Evolutionary conservation across 2,797 vertebrate species (phyloP), one percentile per base, ranked within the genome.

Genomic region (Lacerta agilis): DNA sequence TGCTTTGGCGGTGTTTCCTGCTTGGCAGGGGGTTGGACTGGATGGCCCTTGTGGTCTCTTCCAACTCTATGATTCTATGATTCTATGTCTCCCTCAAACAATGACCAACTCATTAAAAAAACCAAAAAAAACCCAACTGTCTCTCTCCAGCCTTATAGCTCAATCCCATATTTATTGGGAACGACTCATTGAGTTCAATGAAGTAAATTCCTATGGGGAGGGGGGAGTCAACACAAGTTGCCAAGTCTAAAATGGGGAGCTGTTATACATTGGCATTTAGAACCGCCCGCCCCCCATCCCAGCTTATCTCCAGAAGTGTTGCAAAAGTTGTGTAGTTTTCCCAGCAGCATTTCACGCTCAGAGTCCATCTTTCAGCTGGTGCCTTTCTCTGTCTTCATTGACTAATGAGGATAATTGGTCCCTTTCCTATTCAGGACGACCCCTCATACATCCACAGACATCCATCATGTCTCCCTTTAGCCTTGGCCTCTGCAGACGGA

Each of bases 331-430:
- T 5, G 36, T 71, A 17, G 33, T 49, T 27, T 72, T 23, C 43
- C 67, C 45, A 6, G 2, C 25, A 29, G 66, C 33, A 20, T n/a
- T 78, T 71, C 25, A 80, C 45, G 41, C 72, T 27, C 72, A 71
- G 79, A 29, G 20, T 55, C 89, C 90, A 83, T 82, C 67, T 85
- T 91, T 94, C 89, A 92, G 90, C 86, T 86, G 88, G 76, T 90
- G 86, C 49, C 81, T 36, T 87, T 88, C 86, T 85, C 43, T 84
- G 0, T 91, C 91, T 82, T 91, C 67, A 73, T 77, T 89, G 90
- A 92, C 92, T 95, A 94, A 95, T 91, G 88, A 94, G 79, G 86
- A 95, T 93, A 95, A 94, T 95, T 93, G 92, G 88, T 90, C 95
- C 89, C 84, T 92, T 83, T 91, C 87, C 92, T 94, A 91, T 89